Evolutionary conservation across 1,140 invertebrate genomes (phyloP).

Genomic region (Artemia franciscana): DNA sequence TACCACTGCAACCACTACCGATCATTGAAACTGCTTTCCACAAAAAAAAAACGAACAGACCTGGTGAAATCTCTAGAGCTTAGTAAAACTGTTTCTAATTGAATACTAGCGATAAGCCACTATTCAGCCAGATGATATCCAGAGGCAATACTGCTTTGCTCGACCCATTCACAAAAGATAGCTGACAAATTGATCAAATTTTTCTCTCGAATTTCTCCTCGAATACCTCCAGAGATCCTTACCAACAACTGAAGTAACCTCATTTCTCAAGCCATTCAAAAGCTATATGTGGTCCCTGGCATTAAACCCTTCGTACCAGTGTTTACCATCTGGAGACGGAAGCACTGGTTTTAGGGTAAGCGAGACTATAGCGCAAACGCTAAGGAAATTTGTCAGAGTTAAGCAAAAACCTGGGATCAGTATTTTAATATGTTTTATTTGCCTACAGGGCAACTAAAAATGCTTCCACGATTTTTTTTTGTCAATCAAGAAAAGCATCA

Average conservation of each 20-base stretch:
- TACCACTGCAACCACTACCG: constrained; percentile 6
- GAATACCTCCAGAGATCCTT: constrained; percentile 13
- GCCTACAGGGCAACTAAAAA: background rate
- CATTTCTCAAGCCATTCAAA: constrained; percentile 5
- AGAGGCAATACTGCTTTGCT: constrained; percentile 11
- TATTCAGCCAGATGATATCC: constrained; percentile 17
- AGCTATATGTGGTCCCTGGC: constrained; percentile 9
- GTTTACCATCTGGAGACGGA: constrained; percentile 9
- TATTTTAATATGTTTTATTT: background rate
- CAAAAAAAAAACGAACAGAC: constrained; percentile 7
- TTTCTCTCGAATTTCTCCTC: constrained; percentile 4
- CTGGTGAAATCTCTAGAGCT: constrained; percentile 10
- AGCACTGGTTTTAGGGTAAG: constrained; percentile 14
- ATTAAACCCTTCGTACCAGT: constrained; percentile 11
- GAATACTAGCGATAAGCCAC: constrained; percentile 17
- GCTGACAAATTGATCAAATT: constrained; percentile 6
- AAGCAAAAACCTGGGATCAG: background rate
- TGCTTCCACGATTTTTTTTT: constrained; percentile 1
- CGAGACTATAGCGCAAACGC: constrained; percentile 12
- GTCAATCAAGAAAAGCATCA: background rate
- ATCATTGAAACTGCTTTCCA: constrained; percentile 6
- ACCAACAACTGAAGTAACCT: constrained; percentile 13
- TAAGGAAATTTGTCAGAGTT: constrained; percentile 7
- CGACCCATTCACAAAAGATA: constrained; percentile 10
- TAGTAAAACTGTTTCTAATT: constrained; percentile 10